Percentiles rank a stretch among this genome's conserved stretches.
phyloP scores from a whole-genome alignment of 2,888 invertebrate species.

The Boloria selene region DNA sequence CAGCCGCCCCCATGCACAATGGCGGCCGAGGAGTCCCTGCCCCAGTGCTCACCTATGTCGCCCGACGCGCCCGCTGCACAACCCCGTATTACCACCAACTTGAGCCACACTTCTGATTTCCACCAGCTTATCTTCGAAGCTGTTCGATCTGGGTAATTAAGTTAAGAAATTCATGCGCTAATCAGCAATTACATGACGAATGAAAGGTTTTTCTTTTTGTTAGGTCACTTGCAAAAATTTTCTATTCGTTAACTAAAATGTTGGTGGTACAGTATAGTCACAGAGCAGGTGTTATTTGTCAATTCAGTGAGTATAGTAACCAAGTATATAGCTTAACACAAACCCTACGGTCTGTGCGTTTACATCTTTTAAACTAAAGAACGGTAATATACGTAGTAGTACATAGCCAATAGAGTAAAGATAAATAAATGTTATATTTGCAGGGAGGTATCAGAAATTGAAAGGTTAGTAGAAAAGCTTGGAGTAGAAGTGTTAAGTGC shows the following conservation, averaged over 20 bases:
- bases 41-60: slow-evolving; percentile 74
- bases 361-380: too few species aligned
- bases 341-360: too few species aligned
- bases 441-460: slow-evolving; percentile 92
- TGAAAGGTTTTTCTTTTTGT: too few species aligned
- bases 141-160: slow-evolving; percentile 88
- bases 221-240: too few species aligned
- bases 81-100: slow-evolving; percentile 65
- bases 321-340: too few species aligned
- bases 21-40: slow-evolving; percentile 85
- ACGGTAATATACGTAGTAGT: too few species aligned
- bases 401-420: too few species aligned
- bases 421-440: not conserved
- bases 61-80: slow-evolving; percentile 72
- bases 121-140: slow-evolving; percentile 91
- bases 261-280: too few species aligned
- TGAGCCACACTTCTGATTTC: slow-evolving; percentile 75
- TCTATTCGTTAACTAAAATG: too few species aligned
- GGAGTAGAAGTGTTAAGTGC: slow-evolving; percentile 89
- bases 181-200: too few species aligned
- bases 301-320: too few species aligned
- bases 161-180: not conserved
- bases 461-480: slow-evolving; percentile 90
- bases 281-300: too few species aligned
- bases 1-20: slow-evolving; percentile 90